Evolutionary conservation across 2,113 vertebrate genomes (phyloP).

Genomic region (Hippocampus abdominalis): DNA sequence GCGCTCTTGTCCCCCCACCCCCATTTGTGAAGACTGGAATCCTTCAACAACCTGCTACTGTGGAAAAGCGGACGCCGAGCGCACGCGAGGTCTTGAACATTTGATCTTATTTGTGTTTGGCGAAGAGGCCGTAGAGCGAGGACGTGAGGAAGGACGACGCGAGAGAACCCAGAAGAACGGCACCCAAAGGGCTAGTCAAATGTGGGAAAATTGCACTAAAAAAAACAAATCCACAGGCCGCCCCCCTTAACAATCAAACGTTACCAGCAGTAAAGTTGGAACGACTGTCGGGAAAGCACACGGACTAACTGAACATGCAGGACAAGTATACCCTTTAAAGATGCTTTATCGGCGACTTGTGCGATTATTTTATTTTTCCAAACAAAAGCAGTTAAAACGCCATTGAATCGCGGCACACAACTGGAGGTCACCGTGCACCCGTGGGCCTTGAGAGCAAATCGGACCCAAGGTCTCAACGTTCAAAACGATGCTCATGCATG

Average conservation of each 20-base stretch:
- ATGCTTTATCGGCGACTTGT: constrained; percentile 47
- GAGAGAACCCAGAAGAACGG: constrained; percentile 6
- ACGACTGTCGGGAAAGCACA: constrained; percentile 56
- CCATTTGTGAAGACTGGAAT: background rate
- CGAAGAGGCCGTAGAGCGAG: constrained; percentile 23
- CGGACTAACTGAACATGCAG: constrained; percentile 39
- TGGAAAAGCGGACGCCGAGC: background rate
- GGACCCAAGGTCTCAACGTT: constrained; percentile 28
- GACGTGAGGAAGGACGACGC: constrained; percentile 1
- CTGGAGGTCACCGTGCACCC: constrained; percentile 44
- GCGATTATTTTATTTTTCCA: constrained; percentile 26
- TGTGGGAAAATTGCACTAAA: constrained; percentile 64
- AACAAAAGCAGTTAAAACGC: constrained; percentile 17
- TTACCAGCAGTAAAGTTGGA: constrained; percentile 58
- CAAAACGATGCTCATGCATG: constrained; percentile 34
- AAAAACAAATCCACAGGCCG: constrained; percentile 37
- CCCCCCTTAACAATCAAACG: constrained; percentile 20
- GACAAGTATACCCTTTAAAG: constrained; percentile 64
- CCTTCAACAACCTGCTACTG: background rate
- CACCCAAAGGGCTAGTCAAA: constrained; percentile 53
- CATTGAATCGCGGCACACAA: constrained; percentile 40
- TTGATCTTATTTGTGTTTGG: constrained; percentile 10
- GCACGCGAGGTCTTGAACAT: background rate
- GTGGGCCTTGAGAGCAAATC: constrained; percentile 71
- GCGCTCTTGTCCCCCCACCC: constrained; percentile 21